phyloP scores from a whole-genome alignment of 2,888 invertebrate species.

The Agriopis marginaria region DNA sequence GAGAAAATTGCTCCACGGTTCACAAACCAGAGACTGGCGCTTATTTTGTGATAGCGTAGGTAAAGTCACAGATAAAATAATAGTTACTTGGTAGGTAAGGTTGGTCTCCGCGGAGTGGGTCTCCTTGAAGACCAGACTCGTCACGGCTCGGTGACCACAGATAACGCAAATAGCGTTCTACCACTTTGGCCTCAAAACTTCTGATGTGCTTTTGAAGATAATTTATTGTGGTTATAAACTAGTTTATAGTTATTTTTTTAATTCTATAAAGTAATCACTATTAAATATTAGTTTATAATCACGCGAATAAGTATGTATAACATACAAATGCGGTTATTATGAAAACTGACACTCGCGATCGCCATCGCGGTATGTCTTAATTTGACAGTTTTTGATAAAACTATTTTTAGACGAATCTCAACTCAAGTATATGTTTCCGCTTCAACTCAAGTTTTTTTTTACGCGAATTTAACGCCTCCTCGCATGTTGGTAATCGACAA shows the following conservation, averaged over 20 bases:
- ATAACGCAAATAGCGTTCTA: constrained; percentile 32
- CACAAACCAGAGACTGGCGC: constrained; percentile 16
- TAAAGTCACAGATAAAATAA: background rate
- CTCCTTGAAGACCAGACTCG: constrained; percentile 56
- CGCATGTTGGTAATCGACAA: too few relatives aligned
- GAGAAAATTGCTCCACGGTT: constrained; percentile 14
- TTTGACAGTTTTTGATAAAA: too few relatives aligned
- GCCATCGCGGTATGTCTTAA: too few relatives aligned
- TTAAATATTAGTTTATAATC: too few relatives aligned
- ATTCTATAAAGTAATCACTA: background rate
- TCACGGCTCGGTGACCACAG: constrained; percentile 45
- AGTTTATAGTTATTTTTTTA: background rate
- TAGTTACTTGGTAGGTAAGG: constrained; percentile 7
- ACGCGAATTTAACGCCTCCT: too few relatives aligned
- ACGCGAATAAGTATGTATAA: too few relatives aligned
- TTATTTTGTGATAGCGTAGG: constrained; percentile 21
- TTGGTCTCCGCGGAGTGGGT: constrained; percentile 52
- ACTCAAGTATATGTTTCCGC: too few relatives aligned
- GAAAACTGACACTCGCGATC: too few relatives aligned
- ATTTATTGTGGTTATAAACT: background rate
- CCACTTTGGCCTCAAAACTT: constrained; percentile 31
- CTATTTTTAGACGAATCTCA: too few relatives aligned
- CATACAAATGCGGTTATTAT: too few relatives aligned
- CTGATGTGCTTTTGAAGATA: constrained; percentile 1
- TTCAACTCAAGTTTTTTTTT: too few relatives aligned